Percentiles rank a stretch among this genome's conserved stretches.
phyloP scores from a whole-genome alignment of 2,797 vertebrate genomes.

The Lates japonicus region DNA sequence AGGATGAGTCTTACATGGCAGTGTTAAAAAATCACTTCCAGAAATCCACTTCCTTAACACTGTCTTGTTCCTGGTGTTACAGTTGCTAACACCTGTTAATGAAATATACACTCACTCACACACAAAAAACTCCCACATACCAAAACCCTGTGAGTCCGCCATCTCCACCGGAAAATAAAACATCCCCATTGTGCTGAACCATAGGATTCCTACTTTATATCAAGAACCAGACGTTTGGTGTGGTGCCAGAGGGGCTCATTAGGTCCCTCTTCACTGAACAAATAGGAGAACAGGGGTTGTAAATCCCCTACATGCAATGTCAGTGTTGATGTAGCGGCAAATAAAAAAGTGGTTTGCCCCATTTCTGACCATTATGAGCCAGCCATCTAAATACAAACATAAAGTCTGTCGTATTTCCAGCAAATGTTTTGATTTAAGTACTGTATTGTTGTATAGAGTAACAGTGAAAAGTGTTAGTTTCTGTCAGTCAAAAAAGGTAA shows the following conservation, averaged over 20 bases:
- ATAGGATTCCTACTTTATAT: constrained; percentile 63
- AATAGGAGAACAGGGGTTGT: constrained; percentile 42
- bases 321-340: constrained; percentile 52
- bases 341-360: constrained; percentile 35
- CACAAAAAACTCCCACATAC: background rate
- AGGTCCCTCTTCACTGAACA: constrained; percentile 27
- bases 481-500: background rate
- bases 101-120: background rate
- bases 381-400: constrained; percentile 12
- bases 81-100: constrained; percentile 50
- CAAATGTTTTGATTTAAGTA: background rate
- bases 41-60: constrained; percentile 35
- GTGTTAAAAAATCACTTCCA: constrained; percentile 49
- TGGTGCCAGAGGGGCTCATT: constrained; percentile 46
- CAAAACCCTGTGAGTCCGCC: constrained; percentile 25
- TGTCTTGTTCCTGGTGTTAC: constrained; percentile 15
- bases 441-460: background rate
- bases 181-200: constrained; percentile 70
- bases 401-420: background rate
- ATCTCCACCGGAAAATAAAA: constrained; percentile 70
- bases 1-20: constrained; percentile 8
- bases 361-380: constrained; percentile 21
- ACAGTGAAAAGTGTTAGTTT: too few species aligned
- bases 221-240: constrained; percentile 57
- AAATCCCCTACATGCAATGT: constrained; percentile 59